Evolutionary conservation across 2,113 vertebrate genomes (phyloP), one percentile per base, ranked within the genome.

Genomic region (Verasper variegatus): DNA sequence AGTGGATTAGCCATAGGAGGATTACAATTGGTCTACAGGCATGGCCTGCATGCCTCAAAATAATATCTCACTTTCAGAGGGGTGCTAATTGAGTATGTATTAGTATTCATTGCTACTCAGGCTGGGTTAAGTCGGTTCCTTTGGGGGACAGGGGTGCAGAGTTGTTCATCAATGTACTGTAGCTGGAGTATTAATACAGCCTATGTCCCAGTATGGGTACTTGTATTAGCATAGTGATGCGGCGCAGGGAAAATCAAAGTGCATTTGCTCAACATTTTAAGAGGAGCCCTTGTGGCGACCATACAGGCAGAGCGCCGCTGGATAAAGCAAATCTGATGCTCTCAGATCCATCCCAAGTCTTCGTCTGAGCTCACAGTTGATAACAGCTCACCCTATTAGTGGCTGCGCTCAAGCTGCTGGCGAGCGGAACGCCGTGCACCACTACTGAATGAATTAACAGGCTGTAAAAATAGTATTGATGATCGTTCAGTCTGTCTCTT

Each of bases 101-200:
- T 87, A 88, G 89, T 83, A 90, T 92, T 92, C 90, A 90, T 83
- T 83, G 84, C 80, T 84, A 73, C 78, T 89, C 71, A 49, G 56
- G 56, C 58, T 78, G 45, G 70, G 86, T 83, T 85, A 78, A 88
- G 78, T 74, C 51, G 0, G 54, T 79, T 80, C 82, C 89, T 89
- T 77, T 57, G 78, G 75, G 84, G 76, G 66, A 78, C 65, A 58
- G 11, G 23, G 74, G 78, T 17, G 80, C 18, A 1, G 82, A 42
- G 80, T 55, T 87, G 67, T 80, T 89, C 76, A 79, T 85, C 83
- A 80, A 69, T 61, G 77, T 20, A 71, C 56, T 74, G 69, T 78
- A 81, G 74, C 70, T 76, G 5, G 27, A 49, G 31, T 54, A n/a
- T 85, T 71, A 84, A 81, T 80, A 71, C 49, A 81, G 63, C 83